phyloP scores from a whole-genome alignment of 1,140 invertebrate genomes.

The Agraylea sexmaculata region DNA sequence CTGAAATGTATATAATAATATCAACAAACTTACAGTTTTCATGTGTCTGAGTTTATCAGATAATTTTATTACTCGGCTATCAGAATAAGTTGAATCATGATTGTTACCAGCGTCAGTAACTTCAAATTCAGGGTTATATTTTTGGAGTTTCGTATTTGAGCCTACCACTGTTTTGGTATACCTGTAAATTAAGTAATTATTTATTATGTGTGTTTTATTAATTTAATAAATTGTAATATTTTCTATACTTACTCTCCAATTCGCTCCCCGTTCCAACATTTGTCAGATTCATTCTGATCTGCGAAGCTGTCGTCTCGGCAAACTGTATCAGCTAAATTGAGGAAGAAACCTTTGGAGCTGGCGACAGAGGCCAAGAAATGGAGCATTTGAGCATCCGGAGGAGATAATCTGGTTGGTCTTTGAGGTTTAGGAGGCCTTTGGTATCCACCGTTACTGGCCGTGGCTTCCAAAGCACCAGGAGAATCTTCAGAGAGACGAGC shows the following conservation, averaged over 20 bases:
- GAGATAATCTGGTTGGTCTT: conserved; percentile 28
- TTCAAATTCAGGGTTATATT: conserved; percentile 35
- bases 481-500: conserved; percentile 28
- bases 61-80: conserved; percentile 28
- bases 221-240: too few relatives aligned
- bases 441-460: conserved; percentile 7
- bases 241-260: conserved; percentile 64
- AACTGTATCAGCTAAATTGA: conserved; percentile 52
- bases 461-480: conserved; percentile 24
- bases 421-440: conserved; percentile 18
- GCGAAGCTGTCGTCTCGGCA: conserved; percentile 51
- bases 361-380: conserved; percentile 53
- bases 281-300: conserved; percentile 42
- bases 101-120: conserved; percentile 11
- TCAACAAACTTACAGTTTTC: conserved; percentile 27
- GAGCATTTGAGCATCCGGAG: conserved; percentile 43
- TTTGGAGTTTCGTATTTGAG: conserved; percentile 32
- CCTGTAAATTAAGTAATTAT: conserved; percentile 20
- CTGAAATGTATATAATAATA: not conserved
- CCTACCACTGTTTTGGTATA: conserved; percentile 35
- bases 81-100: conserved; percentile 15
- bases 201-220: not conserved
- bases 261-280: conserved; percentile 65
- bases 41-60: conserved; percentile 34
- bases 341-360: conserved; percentile 58